phyloP scores from a whole-genome alignment of 2,888 invertebrate genomes.

The Baronia brevicornis region DNA sequence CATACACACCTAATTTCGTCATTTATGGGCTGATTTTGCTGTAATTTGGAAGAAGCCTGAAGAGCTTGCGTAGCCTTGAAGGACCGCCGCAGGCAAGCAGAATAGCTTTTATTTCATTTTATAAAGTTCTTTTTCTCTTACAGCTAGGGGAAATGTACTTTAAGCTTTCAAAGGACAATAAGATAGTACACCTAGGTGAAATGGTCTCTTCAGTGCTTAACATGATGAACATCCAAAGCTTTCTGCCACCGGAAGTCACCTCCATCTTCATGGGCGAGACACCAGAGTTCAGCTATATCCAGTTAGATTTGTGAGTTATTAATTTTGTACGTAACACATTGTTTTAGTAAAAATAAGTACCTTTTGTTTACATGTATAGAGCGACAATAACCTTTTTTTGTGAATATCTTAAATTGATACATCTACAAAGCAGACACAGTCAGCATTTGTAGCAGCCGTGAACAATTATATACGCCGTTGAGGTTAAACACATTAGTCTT shows the following conservation, averaged over 20 bases:
- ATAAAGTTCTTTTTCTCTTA: constrained; percentile 13
- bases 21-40: constrained; percentile 6
- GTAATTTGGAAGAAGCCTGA: too few species aligned
- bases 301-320: constrained; percentile 51
- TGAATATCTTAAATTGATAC: too few species aligned
- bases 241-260: constrained; percentile 62
- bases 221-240: constrained; percentile 54
- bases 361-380: too few species aligned
- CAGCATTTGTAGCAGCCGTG: too few species aligned
- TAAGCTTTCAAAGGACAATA: constrained; percentile 63
- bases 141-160: constrained; percentile 65
- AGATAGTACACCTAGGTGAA: constrained; percentile 52
- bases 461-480: too few species aligned
- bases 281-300: constrained; percentile 51
- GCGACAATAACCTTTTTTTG: too few species aligned
- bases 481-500: too few species aligned
- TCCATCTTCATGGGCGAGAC: constrained; percentile 33
- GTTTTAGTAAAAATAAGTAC: background rate
- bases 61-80: too few species aligned
- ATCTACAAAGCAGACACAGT: too few species aligned
- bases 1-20: background rate
- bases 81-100: background rate
- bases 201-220: constrained; percentile 58
- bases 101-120: constrained; percentile 3
- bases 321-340: background rate